Evolutionary conservation across 64 coral and sea anemone species (phyloP), one percentile per base, ranked within the genome.

Genomic region (Exaiptasia diaphana): DNA sequence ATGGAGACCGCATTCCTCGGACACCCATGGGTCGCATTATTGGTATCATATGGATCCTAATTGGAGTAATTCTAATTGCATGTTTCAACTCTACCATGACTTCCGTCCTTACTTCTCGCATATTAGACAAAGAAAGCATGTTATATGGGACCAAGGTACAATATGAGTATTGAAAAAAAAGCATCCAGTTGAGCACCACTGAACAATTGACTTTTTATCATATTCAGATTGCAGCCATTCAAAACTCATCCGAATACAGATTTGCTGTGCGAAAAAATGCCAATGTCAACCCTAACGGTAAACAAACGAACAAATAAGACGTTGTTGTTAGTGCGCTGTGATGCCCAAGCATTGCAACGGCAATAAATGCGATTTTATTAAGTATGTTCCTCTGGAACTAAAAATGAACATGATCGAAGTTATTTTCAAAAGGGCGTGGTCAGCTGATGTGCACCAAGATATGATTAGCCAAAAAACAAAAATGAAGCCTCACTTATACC

Each of bases 21-120:
- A 84, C 85, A 1, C 23, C 68, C 25, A 25, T 68, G 13, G 91
- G 91, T 44, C 91, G 91, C 18, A 12, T 71, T 22, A 55, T 94
- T 15, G 50, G 86, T 48, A 74, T 94, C 23, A 38, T 63, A n/a
- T 94, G 91, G 91, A 88, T 94, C 24, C 33, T 94, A 1, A 78
- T 89, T 13, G 91, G 91, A 12, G 37, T 94, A 0, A 46, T 89
- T 11, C 48, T 94, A 44, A 62, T 94, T 40, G 75, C 91, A 10
- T 85, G 78, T 38, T 94, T 94, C 68, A 94, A 94, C 37, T 82
- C 91, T 14, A 94, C 82, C 64, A 94, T 94, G 91, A 85, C 79
- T 50, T 63, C 91, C 0, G 41, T 89, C 38, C 67, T 94, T 11
- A 89, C 91, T 12, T 73, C 86, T 32, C 74, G 91, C 14, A 88